Base-by-base conservation (phyloP, 2,113 vertebrate species). In the Platichthys flesus region DNA sequence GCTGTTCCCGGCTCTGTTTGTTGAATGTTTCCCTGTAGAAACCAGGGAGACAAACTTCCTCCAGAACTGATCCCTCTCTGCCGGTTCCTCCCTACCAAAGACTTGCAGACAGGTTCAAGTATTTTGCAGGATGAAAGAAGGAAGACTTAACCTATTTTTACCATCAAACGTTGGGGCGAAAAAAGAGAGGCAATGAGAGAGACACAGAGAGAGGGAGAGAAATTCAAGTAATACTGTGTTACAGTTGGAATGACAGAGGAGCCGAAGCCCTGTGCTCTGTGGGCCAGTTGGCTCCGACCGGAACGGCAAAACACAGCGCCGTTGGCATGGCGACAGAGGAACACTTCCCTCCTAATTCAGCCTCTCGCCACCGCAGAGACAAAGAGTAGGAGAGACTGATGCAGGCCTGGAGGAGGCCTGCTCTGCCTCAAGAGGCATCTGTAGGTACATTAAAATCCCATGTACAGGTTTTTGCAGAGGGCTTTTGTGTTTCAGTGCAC, bases 281-380 rank as follows among this genome's bases (percentile, higher is more conserved):
- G 85, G 85, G 81, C 90, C 90, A 86, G 79, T 85, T 90, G 93
- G 89, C 86, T 79, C 72, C 2, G 62, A 74, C 61, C 81, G 35
- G 66, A 75, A n/a, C 81, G 71, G 87, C 83, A 89, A 91, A 94
- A 93, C 90, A 91, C 75, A 76, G 78, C 40, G 51, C 77, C 31
- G 90, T 91, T 83, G 89, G 35, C 90, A 91, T 90, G 87, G 64
- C 84, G 67, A 91, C 90, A 73, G 88, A 79, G 78, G 85, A 90
- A 89, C 84, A 84, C 84, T 74, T 88, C 83, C 84, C 90, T 91
- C 76, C 60, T 73, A 74, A 54, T 82, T 82, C 79, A 78, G 71
- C 54, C 72, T 55, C 18, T 56, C 65, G 74, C 56, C 35, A 42
- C 85, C 81, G 18, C 77, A 85, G 70, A 49, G 63, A 85, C 24